Percentiles rank a stretch among this genome's conserved stretches.
phyloP scores from a whole-genome alignment of 1,140 invertebrate species.

The Asobara japonica region DNA sequence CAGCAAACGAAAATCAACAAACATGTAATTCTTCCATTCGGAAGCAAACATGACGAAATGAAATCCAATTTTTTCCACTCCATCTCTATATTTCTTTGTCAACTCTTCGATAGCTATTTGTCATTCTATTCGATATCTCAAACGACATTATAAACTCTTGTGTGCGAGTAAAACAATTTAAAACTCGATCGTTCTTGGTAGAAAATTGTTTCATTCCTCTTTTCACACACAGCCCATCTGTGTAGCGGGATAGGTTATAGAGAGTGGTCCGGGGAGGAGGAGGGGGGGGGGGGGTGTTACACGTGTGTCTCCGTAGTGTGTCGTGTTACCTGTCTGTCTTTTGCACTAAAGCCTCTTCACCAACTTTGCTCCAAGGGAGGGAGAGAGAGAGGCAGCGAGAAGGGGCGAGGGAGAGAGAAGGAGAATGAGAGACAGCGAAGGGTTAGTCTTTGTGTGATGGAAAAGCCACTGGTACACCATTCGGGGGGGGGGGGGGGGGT shows the following conservation, averaged over 20 bases:
- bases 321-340: conserved; percentile 15
- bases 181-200: neutral
- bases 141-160: conserved; percentile 13
- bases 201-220: conserved; percentile 11
- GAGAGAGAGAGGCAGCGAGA: neutral
- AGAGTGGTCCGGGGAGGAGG: too few relatives aligned
- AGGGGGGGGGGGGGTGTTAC: neutral
- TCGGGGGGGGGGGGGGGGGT: neutral
- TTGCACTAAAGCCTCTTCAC: neutral
- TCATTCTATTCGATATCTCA: conserved; percentile 15
- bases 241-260: too few relatives aligned
- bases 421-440: neutral
- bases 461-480: neutral
- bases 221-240: neutral
- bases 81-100: neutral
- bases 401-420: neutral
- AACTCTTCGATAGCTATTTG: conserved; percentile 4
- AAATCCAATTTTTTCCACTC: neutral
- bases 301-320: conserved; percentile 7
- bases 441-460: conserved; percentile 8
- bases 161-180: conserved; percentile 12
- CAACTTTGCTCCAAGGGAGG: neutral
- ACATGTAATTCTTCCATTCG: too few relatives aligned
- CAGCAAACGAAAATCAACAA: too few relatives aligned
- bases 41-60: too few relatives aligned